These are phyloP conservation scores for Byasa hedistus DNA, from an alignment of 2,888 invertebrate species.

Conservation along the genomic window DNA sequence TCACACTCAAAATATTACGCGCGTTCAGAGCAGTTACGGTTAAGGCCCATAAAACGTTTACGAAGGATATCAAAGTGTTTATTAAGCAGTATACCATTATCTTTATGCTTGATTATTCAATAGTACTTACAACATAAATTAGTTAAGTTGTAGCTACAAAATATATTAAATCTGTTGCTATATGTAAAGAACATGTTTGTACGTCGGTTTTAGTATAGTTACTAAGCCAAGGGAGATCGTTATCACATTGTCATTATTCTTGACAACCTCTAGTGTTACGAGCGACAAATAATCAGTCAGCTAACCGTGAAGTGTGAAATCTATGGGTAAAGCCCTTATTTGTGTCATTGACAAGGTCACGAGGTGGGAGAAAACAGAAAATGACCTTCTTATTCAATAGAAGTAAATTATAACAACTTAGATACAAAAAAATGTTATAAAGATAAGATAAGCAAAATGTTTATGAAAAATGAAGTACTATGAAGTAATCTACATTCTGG, in stretches of 20 bases:
- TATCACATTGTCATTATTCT: neutral
- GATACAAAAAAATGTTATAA: neutral
- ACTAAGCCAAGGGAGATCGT: neutral
- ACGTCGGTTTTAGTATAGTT: neutral
- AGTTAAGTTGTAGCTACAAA: no score
- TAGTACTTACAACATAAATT: no score
- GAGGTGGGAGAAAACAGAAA: neutral
- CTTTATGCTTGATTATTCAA: no score
- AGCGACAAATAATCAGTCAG: slow-evolving; percentile 1
- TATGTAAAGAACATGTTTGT: neutral
- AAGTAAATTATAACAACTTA: neutral
- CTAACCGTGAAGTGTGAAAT: neutral
- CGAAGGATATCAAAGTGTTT: no score
- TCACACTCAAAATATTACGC: no score
- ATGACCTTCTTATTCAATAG: neutral
- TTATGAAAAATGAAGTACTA: no score
- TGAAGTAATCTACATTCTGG: no score
- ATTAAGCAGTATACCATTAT: no score
- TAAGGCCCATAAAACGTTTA: no score
- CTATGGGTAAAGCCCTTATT: slow-evolving; percentile 1
- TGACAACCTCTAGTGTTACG: neutral
- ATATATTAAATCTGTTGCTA: no score
- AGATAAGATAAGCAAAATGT: no score
- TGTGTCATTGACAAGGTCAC: neutral
- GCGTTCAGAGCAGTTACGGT: no score